A percentile compares a stretch with the other conserved stretches of the same genome.
Evolutionary conservation across 2,797 vertebrate species (phyloP).

Genomic region (Corythornis leucogaster): DNA sequence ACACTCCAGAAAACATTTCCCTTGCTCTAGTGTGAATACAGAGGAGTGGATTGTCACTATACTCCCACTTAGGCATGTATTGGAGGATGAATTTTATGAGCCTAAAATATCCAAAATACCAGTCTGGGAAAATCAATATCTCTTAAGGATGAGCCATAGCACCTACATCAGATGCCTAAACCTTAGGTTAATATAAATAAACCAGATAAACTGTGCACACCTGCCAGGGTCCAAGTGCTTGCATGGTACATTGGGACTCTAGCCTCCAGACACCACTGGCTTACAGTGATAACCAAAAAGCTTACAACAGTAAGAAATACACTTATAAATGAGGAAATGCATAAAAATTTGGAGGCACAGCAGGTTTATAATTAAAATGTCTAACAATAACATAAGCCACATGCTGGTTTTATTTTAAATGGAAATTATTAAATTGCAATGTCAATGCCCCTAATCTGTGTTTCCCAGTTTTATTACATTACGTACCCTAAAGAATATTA

Average conservation of each 20-base stretch:
- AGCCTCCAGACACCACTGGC: not conserved
- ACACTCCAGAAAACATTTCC: not conserved
- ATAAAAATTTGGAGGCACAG: slow-evolving; percentile 28
- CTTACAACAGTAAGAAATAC: not conserved
- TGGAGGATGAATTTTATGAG: not conserved
- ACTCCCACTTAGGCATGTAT: fast-evolving
- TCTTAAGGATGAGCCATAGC: not conserved
- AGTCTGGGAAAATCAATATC: not conserved
- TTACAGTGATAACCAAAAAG: not conserved
- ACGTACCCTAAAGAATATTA: not conserved
- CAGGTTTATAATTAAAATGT: slow-evolving; percentile 41
- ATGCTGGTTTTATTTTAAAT: slow-evolving; percentile 46
- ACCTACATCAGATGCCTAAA: not conserved
- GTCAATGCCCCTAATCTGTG: slow-evolving; percentile 40
- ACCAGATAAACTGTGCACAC: not conserved
- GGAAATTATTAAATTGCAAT: slow-evolving; percentile 38
- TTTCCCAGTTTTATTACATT: not conserved
- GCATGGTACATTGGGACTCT: not conserved
- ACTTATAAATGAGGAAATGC: not conserved
- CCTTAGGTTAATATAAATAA: not conserved
- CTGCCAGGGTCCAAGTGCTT: not conserved
- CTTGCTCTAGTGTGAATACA: not conserved
- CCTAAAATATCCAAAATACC: not conserved
- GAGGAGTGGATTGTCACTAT: not conserved
- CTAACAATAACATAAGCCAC: slow-evolving; percentile 31